Conservation (phyloP, 2,797 vertebrate species). For the Falco naumanni region DNA sequence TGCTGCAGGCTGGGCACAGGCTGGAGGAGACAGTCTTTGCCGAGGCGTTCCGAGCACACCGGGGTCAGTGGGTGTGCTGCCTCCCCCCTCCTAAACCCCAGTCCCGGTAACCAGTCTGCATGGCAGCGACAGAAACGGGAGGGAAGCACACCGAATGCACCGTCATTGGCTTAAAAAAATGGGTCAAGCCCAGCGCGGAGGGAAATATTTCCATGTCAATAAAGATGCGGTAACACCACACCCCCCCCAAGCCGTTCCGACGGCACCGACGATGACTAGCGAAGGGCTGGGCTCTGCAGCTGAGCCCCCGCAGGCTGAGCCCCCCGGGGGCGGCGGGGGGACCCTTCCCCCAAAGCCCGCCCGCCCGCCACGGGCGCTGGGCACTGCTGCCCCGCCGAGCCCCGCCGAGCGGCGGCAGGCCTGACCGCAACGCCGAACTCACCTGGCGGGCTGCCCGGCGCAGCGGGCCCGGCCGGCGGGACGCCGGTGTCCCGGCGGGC, state of each 20-base stretch:
- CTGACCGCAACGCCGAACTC: not conserved
- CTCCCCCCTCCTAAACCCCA: not conserved
- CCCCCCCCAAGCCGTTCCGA: fast-evolving
- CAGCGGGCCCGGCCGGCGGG: not conserved
- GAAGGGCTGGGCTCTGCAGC: not conserved
- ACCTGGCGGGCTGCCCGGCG: not conserved
- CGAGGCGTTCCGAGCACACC: not conserved
- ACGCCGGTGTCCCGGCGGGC: not conserved
- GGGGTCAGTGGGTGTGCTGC: not conserved
- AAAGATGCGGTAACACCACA: not conserved
- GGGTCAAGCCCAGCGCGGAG: not conserved
- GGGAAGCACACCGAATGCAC: not conserved
- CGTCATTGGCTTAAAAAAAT: not conserved
- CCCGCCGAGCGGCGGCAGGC: too few relatives aligned
- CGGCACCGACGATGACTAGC: not conserved
- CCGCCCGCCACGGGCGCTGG: not conserved
- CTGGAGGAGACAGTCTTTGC: not conserved
- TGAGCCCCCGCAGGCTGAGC: too few relatives aligned
- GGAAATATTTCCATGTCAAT: not conserved
- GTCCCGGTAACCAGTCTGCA: not conserved
- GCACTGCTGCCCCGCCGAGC: too few relatives aligned
- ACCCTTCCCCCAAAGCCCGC: too few relatives aligned
- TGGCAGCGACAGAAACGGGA: not conserved
- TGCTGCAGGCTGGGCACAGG: not conserved
- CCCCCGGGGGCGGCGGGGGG: too few relatives aligned